Evolutionary conservation across 2,888 invertebrate genomes (phyloP).

Genomic region (Pseudoips prasinana): DNA sequence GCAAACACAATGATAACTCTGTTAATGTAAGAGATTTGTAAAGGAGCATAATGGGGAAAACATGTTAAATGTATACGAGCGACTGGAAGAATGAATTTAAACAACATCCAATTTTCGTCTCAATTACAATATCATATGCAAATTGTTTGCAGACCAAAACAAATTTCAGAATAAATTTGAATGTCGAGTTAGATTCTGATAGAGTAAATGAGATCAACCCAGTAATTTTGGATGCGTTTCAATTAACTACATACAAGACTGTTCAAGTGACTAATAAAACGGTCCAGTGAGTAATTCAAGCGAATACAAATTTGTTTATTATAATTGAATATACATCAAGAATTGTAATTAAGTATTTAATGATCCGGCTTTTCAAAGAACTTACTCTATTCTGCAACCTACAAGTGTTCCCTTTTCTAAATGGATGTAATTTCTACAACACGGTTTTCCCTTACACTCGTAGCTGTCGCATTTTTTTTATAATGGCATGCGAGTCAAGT

Average conservation of each 20-base stretch:
- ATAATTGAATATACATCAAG: constrained; percentile 28
- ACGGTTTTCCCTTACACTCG: constrained; percentile 46
- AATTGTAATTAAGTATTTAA: constrained; percentile 19
- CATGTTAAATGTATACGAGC: constrained; percentile 37
- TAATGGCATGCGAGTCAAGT: constrained; percentile 59
- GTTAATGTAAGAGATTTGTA: constrained; percentile 29
- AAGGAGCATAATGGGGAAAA: constrained; percentile 46
- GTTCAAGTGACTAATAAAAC: no score
- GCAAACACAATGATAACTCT: constrained; percentile 51
- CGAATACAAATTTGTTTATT: constrained; percentile 56
- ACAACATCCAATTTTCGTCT: constrained; percentile 14
- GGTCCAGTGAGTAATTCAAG: constrained; percentile 71
- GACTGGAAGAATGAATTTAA: constrained; percentile 27
- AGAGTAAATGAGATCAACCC: no score
- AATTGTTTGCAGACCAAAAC: constrained; percentile 20
- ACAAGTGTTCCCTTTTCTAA: constrained; percentile 38
- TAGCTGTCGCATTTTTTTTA: constrained; percentile 50
- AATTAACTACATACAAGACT: no score
- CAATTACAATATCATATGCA: constrained; percentile 26
- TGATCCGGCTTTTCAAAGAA: constrained; percentile 16
- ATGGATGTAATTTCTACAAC: constrained; percentile 47
- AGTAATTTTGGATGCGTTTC: no score
- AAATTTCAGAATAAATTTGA: no score
- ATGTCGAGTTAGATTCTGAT: no score
- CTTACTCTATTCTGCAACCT: constrained; percentile 3